Percentiles rank a stretch among this genome's conserved stretches.
Conservation (phyloP, 2,797 vertebrate genomes). For the Lemur catta region DNA sequence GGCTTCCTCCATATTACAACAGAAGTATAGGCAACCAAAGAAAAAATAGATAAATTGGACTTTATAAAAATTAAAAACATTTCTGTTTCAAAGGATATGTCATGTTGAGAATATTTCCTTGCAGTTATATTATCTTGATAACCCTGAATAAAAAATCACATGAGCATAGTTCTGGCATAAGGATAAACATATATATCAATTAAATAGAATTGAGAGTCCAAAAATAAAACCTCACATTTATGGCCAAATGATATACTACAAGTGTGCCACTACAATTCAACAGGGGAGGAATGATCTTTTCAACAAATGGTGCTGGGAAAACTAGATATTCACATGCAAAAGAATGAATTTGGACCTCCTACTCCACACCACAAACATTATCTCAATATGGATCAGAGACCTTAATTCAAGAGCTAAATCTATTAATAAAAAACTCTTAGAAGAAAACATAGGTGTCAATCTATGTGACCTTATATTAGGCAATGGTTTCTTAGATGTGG, state of each 20-base stretch:
- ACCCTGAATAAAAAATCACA: not conserved
- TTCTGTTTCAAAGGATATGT: conserved; percentile 8
- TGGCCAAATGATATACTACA: not conserved
- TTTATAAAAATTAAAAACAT: not conserved
- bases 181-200: not conserved
- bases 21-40: not conserved
- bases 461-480: not conserved
- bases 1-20: not conserved
- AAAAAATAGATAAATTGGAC: not conserved
- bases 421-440: not conserved
- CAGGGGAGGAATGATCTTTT: not conserved
- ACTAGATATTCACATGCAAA: not conserved
- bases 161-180: not conserved
- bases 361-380: not conserved
- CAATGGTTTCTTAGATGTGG: not conserved
- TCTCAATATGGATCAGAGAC: not conserved
- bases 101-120: not conserved
- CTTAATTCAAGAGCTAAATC: not conserved
- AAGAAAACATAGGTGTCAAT: not conserved
- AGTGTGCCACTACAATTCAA: not conserved
- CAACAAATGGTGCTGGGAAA: not conserved
- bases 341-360: not conserved
- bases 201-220: not conserved
- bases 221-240: conserved; percentile 13
- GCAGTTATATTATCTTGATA: not conserved